A percentile compares a stretch with the other conserved stretches of the same genome.
Evolutionary conservation across 1,140 invertebrate species (phyloP).

Genomic region (Lepidurus apus): DNA sequence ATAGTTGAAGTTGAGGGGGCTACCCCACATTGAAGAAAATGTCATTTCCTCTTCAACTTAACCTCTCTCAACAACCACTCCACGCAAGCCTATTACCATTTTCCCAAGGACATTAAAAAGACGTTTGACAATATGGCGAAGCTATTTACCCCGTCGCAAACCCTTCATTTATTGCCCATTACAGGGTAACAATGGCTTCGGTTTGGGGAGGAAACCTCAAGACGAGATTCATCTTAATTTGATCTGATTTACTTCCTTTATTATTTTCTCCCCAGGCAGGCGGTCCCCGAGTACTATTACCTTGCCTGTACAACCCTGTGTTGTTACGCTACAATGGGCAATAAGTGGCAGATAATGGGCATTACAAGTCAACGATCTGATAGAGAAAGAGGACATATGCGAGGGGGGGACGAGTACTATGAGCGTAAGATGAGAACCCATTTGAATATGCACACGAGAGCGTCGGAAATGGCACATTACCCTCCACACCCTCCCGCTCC

Average conservation of each 20-base stretch:
- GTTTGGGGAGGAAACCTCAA: background rate
- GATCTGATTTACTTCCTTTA: constrained; percentile 11
- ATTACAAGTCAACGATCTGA: background rate
- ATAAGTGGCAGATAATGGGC: background rate
- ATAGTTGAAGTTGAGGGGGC: background rate
- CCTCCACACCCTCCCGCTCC: no score
- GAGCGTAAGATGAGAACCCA: no score
- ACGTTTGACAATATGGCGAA: background rate
- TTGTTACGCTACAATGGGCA: constrained; percentile 1
- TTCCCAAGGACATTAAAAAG: background rate
- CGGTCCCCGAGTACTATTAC: background rate
- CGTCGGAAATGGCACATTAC: no score
- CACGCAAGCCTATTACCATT: background rate
- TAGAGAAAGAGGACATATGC: background rate
- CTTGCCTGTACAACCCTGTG: background rate
- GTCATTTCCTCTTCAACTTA: background rate
- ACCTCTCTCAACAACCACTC: background rate
- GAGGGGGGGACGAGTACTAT: no score
- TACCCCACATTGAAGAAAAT: background rate
- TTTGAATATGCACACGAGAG: no score
- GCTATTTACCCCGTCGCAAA: background rate
- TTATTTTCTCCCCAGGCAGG: background rate
- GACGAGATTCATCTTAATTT: background rate
- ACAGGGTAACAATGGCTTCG: background rate
- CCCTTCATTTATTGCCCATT: background rate